Percentiles rank a stretch among this genome's conserved stretches.
These are phyloP conservation scores for Metalampra italica DNA, from an alignment of 2,888 invertebrate species.

Conservation along the genomic window DNA sequence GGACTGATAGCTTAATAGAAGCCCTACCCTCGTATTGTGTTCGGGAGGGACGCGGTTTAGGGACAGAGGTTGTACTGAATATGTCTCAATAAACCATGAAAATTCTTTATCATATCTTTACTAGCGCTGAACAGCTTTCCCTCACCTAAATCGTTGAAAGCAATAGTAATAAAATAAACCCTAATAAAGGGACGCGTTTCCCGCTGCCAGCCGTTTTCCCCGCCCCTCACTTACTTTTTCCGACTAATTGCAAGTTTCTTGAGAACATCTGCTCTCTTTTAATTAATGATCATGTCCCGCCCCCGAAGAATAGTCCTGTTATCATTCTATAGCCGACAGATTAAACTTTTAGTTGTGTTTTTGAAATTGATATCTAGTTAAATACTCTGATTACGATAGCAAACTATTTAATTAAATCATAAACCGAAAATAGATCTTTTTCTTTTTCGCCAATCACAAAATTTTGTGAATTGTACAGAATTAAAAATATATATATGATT, in stretches of 20 bases:
- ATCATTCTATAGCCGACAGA: slow-evolving; percentile 7
- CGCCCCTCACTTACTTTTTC: slow-evolving; percentile 30
- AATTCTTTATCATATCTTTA: neutral
- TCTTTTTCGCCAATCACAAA: neutral
- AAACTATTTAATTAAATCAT: too few relatives aligned
- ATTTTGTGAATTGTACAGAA: too few relatives aligned
- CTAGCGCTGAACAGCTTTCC: neutral
- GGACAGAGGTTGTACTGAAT: too few relatives aligned
- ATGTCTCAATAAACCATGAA: too few relatives aligned
- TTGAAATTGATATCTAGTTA: too few relatives aligned
- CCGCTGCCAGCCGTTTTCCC: slow-evolving; percentile 30
- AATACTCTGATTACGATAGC: too few relatives aligned
- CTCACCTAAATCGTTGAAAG: slow-evolving; percentile 4
- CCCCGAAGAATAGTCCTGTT: slow-evolving; percentile 17
- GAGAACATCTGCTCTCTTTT: slow-evolving; percentile 61
- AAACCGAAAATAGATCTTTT: neutral
- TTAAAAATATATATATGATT: too few relatives aligned
- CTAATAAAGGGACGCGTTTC: slow-evolving; percentile 32
- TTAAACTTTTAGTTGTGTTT: neutral
- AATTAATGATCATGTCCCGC: slow-evolving; percentile 58
- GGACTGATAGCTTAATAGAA: too few relatives aligned
- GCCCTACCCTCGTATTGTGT: too few relatives aligned
- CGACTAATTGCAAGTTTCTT: slow-evolving; percentile 57
- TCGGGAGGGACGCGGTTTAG: too few relatives aligned
- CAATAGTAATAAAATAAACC: slow-evolving; percentile 22